Evolutionary conservation across 2,888 invertebrate species (phyloP).

Genomic region (Villa cingulata): DNA sequence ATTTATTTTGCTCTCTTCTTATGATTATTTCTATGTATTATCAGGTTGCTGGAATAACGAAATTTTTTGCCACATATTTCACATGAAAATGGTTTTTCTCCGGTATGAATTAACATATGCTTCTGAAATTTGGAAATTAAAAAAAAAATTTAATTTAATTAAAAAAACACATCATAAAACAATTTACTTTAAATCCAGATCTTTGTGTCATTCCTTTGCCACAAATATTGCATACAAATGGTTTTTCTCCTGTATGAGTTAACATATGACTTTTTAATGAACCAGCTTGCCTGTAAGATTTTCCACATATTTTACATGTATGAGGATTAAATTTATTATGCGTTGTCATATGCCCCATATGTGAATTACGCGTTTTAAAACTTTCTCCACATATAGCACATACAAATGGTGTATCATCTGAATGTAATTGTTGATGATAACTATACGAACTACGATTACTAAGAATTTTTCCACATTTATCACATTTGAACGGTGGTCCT

Average conservation of each 20-base stretch:
- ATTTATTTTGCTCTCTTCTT: too few species aligned
- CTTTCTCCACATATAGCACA: constrained; percentile 30
- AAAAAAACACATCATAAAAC: too few species aligned
- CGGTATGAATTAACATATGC: constrained; percentile 33
- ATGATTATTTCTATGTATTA: constrained; percentile 30
- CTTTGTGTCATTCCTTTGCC: constrained; percentile 35
- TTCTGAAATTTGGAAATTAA: constrained; percentile 21
- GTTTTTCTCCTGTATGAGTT: constrained; percentile 30
- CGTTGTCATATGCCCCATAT: constrained; percentile 30
- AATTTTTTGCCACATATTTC: constrained; percentile 28
- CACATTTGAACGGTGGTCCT: constrained; percentile 17
- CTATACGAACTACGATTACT: constrained; percentile 31
- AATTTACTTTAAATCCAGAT: constrained; percentile 30
- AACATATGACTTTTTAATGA: constrained; percentile 29
- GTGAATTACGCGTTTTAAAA: constrained; percentile 34
- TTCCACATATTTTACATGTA: constrained; percentile 28
- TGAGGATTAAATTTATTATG: constrained; percentile 32
- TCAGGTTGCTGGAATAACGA: constrained; percentile 32
- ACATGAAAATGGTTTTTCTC: constrained; percentile 31
- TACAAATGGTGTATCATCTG: constrained; percentile 27
- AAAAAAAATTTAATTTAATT: too few species aligned
- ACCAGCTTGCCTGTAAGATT: constrained; percentile 30
- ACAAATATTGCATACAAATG: constrained; percentile 29
- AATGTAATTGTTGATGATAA: constrained; percentile 34
- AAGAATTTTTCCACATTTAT: constrained; percentile 28